Conservation (phyloP, 2,797 vertebrate genomes). For the Acanthornis magna region DNA sequence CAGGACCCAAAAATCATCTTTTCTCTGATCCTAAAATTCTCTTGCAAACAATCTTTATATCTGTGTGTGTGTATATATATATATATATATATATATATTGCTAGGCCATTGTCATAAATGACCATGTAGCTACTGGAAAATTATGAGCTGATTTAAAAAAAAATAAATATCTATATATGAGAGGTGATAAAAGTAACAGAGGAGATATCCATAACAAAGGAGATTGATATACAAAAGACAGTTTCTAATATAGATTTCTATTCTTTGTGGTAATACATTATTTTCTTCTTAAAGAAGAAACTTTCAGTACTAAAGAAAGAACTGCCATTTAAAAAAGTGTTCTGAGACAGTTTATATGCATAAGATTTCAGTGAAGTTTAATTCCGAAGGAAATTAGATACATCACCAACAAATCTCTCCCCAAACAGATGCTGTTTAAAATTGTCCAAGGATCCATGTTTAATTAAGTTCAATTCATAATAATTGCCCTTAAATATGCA, state of each 20-base stretch:
- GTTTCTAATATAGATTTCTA: conserved; percentile 31
- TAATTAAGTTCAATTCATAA: background rate
- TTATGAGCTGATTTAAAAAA: background rate
- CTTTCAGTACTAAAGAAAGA: conserved; percentile 1
- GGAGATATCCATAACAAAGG: background rate
- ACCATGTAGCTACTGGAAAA: background rate
- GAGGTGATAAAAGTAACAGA: background rate
- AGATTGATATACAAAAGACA: background rate
- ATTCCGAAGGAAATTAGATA: background rate
- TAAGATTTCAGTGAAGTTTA: background rate
- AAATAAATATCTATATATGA: background rate
- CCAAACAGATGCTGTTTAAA: background rate
- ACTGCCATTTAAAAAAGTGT: background rate
- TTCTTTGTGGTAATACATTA: background rate
- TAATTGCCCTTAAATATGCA: background rate
- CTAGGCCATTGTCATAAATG: background rate
- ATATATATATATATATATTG: background rate
- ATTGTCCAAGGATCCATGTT: background rate
- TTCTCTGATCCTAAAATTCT: background rate
- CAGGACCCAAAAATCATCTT: background rate
- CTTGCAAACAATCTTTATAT: background rate
- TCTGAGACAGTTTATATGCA: background rate
- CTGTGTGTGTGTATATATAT: fast-evolving
- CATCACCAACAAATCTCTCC: background rate
- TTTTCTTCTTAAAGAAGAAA: conserved; percentile 6